Percentiles rank a stretch among this genome's conserved stretches.
Evolutionary conservation across 2,797 vertebrate genomes (phyloP).

Genomic region (Onychomys leucogaster): DNA sequence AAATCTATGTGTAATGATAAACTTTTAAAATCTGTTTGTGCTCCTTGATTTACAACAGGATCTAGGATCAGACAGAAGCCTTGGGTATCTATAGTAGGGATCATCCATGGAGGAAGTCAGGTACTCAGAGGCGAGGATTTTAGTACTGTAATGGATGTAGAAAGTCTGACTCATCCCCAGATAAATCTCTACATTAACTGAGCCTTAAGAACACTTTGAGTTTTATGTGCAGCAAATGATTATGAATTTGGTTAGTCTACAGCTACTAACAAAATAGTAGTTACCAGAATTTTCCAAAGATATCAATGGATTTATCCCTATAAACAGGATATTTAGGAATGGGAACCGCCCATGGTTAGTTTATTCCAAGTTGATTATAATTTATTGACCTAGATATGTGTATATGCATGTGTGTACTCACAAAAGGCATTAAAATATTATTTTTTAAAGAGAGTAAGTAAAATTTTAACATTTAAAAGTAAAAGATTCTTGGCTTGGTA

Average conservation of each 20-base stretch:
- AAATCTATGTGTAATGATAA: neutral
- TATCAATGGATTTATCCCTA: neutral
- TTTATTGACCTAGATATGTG: neutral
- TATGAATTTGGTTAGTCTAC: neutral
- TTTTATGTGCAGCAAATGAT: neutral
- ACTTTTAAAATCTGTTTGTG: neutral
- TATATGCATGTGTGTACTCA: neutral
- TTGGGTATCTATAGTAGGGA: neutral
- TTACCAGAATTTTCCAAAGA: neutral
- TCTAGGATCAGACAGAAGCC: neutral
- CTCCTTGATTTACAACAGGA: neutral
- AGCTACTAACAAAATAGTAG: neutral
- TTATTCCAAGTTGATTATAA: neutral
- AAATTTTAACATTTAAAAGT: neutral
- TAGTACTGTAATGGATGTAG: neutral
- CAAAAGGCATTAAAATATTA: neutral
- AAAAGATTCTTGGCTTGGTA: neutral
- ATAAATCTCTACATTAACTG: neutral
- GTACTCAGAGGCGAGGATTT: constrained; percentile 23
- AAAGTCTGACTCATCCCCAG: neutral
- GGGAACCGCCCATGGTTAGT: neutral
- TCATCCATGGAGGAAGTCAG: neutral
- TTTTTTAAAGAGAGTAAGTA: neutral
- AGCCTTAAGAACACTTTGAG: neutral
- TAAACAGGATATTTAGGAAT: neutral